These are phyloP conservation scores for Spea hammondii DNA, from an alignment of 2,797 vertebrate species.

Conservation along the genomic window DNA sequence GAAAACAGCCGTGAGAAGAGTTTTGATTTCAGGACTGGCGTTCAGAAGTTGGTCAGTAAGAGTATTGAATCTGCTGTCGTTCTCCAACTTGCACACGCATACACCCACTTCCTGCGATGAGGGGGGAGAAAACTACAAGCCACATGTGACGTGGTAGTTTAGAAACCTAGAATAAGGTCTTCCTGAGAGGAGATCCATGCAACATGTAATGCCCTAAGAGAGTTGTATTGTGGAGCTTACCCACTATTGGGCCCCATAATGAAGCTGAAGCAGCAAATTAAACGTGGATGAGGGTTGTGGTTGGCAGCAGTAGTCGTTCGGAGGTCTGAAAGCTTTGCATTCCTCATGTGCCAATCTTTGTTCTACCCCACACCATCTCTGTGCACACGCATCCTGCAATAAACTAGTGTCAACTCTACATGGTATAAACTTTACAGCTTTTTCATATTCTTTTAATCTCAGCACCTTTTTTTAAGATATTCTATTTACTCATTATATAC, in stretches of 20 bases:
- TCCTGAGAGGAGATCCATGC: background rate
- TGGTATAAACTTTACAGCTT: too few species aligned
- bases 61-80: background rate
- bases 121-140: conserved; percentile 5
- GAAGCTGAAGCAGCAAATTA: background rate
- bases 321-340: conserved; percentile 59
- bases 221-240: background rate
- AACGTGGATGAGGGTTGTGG: background rate
- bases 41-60: background rate
- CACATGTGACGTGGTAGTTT: background rate
- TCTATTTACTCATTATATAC: too few species aligned
- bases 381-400: background rate
- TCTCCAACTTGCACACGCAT: background rate
- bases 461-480: too few species aligned
- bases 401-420: too few species aligned
- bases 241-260: background rate
- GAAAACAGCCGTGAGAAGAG: conserved; percentile 75
- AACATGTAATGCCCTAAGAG: background rate
- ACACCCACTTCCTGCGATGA: conserved; percentile 20
- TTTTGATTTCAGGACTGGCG: conserved; percentile 2
- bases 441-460: too few species aligned
- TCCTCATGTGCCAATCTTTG: background rate
- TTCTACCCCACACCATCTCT: background rate
- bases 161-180: conserved; percentile 5
- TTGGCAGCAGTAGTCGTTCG: too few species aligned